A percentile compares a stretch with the other conserved stretches of the same genome.
phyloP scores from a whole-genome alignment of 2,888 invertebrate species.

The Nephrotoma flavescens region DNA sequence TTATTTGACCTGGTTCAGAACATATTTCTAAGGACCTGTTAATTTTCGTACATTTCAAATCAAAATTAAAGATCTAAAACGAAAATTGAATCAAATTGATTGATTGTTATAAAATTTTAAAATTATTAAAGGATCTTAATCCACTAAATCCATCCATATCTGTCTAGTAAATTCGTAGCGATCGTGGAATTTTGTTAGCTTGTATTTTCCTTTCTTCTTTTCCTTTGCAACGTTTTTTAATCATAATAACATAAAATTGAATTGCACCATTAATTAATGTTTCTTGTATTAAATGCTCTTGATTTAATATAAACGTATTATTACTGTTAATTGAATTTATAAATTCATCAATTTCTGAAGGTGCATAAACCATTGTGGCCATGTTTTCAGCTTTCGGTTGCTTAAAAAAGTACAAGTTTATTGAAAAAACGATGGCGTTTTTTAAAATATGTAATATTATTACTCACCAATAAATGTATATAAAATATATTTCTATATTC shows the following conservation, averaged over 20 bases:
- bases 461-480: not conserved
- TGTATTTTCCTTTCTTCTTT: not conserved
- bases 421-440: not conserved
- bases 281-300: not conserved
- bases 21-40: too few species aligned
- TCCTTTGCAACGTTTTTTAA: not conserved
- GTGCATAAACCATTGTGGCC: not conserved
- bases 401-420: not conserved
- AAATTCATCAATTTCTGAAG: not conserved
- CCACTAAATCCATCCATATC: too few species aligned
- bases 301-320: not conserved
- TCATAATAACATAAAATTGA: not conserved
- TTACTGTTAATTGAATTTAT: not conserved
- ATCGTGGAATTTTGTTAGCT: not conserved
- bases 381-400: not conserved
- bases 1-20: too few species aligned
- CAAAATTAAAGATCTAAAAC: too few species aligned
- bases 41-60: too few species aligned
- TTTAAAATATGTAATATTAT: not conserved
- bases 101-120: too few species aligned
- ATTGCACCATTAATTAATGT: not conserved
- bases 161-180: not conserved
- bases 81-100: too few species aligned
- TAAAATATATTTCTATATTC: not conserved
- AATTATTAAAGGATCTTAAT: too few species aligned